phyloP scores from a whole-genome alignment of 2,888 invertebrate species.

The Malthinus seriepunctatus region DNA sequence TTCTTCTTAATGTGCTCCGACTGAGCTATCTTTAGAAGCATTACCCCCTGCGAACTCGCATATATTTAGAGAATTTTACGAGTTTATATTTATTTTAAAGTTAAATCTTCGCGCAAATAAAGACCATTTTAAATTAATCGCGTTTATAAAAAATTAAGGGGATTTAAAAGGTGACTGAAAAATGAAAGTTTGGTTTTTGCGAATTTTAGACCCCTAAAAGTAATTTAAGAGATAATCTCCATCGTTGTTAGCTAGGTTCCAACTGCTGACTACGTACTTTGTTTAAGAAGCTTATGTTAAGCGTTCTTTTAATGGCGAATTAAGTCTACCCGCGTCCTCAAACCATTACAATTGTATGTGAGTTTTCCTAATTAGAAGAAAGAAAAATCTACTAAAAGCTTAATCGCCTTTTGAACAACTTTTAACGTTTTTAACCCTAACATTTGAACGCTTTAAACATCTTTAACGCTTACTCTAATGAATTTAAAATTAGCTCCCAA shows the following conservation, averaged over 20 bases:
- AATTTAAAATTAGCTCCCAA: too few relatives aligned
- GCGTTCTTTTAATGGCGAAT: slow-evolving; percentile 26
- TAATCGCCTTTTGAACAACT: slow-evolving; percentile 5
- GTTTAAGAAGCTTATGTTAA: slow-evolving; percentile 25
- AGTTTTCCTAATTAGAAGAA: slow-evolving; percentile 22
- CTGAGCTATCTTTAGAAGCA: slow-evolving; percentile 38
- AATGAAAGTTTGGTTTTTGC: neutral
- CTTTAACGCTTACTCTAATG: too few relatives aligned
- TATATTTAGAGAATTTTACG: slow-evolving; percentile 22
- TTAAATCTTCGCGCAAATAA: slow-evolving; percentile 1
- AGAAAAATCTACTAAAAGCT: slow-evolving; percentile 5
- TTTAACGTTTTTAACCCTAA: neutral
- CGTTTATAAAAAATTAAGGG: neutral
- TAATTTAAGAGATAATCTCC: slow-evolving; percentile 19
- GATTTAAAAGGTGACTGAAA: neutral
- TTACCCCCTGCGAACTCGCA: slow-evolving; percentile 44
- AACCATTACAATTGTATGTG: slow-evolving; percentile 23
- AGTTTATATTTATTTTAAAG: slow-evolving; percentile 20
- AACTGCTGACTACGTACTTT: slow-evolving; percentile 23
- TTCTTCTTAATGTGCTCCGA: slow-evolving; percentile 41
- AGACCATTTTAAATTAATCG: neutral
- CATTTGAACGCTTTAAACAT: too few relatives aligned
- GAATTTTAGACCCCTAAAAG: slow-evolving; percentile 7
- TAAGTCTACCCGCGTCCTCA: slow-evolving; percentile 26
- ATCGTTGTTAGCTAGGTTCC: slow-evolving; percentile 16